A percentile compares a stretch with the other conserved stretches of the same genome.
Conservation (phyloP, 30 jellyfish, hydroid and myxozoan species). For the Pseudorhiza aurosa region DNA sequence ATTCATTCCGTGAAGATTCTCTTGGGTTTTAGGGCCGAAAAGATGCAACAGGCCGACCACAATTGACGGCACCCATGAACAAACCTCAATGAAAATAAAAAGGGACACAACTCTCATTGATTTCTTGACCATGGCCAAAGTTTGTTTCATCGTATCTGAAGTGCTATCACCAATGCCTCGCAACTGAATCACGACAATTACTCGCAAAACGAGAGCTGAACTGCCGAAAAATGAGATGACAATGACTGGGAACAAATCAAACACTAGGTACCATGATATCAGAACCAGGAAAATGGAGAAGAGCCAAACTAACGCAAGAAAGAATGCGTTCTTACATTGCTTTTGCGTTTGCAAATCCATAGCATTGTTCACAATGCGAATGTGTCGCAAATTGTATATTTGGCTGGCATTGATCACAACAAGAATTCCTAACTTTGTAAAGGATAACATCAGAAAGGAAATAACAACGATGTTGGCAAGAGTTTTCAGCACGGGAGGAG, state of each 20-base stretch:
- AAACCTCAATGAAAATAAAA: neutral
- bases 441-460: slow-evolving; percentile 8
- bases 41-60: neutral
- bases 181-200: neutral
- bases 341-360: neutral
- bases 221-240: neutral
- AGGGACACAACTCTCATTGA: neutral
- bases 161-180: neutral
- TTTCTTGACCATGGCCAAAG: neutral
- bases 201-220: neutral
- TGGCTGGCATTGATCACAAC: slow-evolving; percentile 12
- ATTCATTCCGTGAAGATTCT: neutral
- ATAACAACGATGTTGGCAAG: neutral
- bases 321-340: neutral
- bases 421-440: neutral
- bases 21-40: neutral
- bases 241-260: neutral
- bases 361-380: neutral
- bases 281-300: neutral
- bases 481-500: neutral
- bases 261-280: neutral
- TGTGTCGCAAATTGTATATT: neutral
- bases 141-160: neutral
- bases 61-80: slow-evolving; percentile 14
- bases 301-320: neutral